A percentile compares a stretch with the other conserved stretches of the same genome.
These are phyloP conservation scores for Coelinius sp. DNA, from an alignment of 2,888 invertebrate genomes.

Conservation along the genomic window DNA sequence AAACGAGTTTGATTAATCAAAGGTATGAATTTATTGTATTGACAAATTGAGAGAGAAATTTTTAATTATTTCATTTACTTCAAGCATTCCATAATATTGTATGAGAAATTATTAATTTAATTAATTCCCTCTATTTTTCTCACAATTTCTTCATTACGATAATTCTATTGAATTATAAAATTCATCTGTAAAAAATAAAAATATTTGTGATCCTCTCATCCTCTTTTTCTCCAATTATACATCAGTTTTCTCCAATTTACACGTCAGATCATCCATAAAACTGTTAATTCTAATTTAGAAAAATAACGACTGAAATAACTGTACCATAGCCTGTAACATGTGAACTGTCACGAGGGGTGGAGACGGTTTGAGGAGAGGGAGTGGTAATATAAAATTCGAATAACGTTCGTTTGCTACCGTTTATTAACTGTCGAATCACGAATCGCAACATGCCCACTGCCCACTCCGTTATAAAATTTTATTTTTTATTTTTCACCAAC, in stretches of 20 bases:
- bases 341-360: neutral
- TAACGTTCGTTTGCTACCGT: constrained; percentile 62
- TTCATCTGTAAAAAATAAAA: neutral
- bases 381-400: constrained; percentile 45
- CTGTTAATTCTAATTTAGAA: constrained; percentile 67
- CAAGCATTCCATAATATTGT: no score
- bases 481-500: constrained; percentile 25
- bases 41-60: no score
- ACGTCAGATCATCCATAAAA: constrained; percentile 5
- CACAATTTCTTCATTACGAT: no score
- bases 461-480: constrained; percentile 59
- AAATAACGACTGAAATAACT: constrained; percentile 71
- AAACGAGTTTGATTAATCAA: no score
- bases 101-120: no score
- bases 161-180: no score
- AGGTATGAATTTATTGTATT: no score
- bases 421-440: constrained; percentile 63
- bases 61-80: no score
- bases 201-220: neutral
- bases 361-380: neutral
- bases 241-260: neutral
- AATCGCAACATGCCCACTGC: constrained; percentile 44
- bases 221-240: neutral
- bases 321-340: constrained; percentile 59
- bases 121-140: no score